Evolutionary conservation across 1,140 invertebrate species (phyloP), one percentile per base, ranked within the genome.

Genomic region (Nephila pilipes): DNA sequence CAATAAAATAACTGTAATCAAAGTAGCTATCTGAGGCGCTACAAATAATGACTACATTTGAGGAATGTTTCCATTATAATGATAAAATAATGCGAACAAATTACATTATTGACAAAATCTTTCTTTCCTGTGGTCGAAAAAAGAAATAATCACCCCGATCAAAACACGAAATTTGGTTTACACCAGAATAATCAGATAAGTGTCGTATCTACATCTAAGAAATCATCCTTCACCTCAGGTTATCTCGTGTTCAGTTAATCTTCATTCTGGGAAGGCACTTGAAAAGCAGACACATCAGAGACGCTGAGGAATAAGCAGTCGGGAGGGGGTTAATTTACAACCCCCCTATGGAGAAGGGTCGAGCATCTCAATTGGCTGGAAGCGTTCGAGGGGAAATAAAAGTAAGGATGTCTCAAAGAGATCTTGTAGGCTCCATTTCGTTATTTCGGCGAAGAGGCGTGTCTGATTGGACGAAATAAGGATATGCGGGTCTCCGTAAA

Each of bases 201-300:
- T 46, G 46, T 46, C 5, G 46, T 46, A 46, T 46, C 46, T 10
- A 6, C 63, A n/a, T 65, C 25, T 65, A 65, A 10, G 25, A 29
- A 22, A 58, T 22, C 16, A 22, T 58, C 25, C 60, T 6, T 58
- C 57, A 58, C 16, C 20, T 58, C 60, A 63, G 22, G 60, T 46
- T 46, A 46, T 46, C 46, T 46, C 46, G 46, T 63, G n/a, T 65
- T 65, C 29, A 8, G 38, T 54, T 83, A 83, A 83, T 83, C 80
- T 83, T 25, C 22, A 83, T 83, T 55, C 80, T 55, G 38, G 6
- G 22, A 32, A 5, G 29, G 25, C 4, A 36, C 16, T 20, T 8
- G 32, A 75, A 75, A 75, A 75, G 69, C 69, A 75, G 69, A 75
- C 69, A 36, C 69, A 75, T 75, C 32, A 75, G 69, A 75, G 69